These are phyloP conservation scores for Parasteatoda tepidariorum DNA, from an alignment of 1,140 invertebrate species.

Conservation along the genomic window DNA sequence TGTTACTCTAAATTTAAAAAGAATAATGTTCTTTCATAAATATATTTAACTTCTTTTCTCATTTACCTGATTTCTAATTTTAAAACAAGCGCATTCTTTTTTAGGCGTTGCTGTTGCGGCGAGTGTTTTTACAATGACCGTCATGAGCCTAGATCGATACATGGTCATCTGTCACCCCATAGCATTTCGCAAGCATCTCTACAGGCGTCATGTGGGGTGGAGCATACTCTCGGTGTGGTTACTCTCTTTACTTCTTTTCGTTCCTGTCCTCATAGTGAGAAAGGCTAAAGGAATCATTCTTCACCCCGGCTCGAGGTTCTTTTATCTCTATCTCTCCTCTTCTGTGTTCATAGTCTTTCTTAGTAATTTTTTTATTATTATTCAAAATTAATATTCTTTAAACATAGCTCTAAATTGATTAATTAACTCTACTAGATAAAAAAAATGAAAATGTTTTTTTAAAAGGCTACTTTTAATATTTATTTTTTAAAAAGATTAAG, in stretches of 20 bases:
- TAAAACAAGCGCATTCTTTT: no score
- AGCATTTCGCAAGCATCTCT: slow-evolving; percentile 76
- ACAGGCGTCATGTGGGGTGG: slow-evolving; percentile 74
- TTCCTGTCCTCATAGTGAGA: slow-evolving; percentile 74
- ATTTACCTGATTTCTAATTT: no score
- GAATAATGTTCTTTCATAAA: no score
- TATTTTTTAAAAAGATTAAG: no score
- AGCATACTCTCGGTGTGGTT: slow-evolving; percentile 76
- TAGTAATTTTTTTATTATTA: neutral
- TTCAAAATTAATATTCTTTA: no score
- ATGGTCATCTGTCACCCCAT: slow-evolving; percentile 81
- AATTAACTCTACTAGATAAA: no score
- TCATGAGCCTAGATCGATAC: slow-evolving; percentile 79
- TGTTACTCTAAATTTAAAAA: no score
- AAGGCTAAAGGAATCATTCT: slow-evolving; percentile 68
- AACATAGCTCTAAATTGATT: no score
- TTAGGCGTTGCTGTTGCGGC: slow-evolving; percentile 80
- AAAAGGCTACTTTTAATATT: no score
- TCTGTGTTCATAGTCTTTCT: neutral
- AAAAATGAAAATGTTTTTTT: no score
- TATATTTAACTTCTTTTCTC: no score
- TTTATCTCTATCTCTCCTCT: neutral
- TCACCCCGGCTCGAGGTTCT: slow-evolving; percentile 62
- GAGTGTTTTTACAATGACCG: slow-evolving; percentile 82
- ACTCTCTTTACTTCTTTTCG: slow-evolving; percentile 75